Evolutionary conservation across 2,113 vertebrate species (phyloP), one percentile per base, ranked within the genome.

Genomic region (Grammomys surdaster): DNA sequence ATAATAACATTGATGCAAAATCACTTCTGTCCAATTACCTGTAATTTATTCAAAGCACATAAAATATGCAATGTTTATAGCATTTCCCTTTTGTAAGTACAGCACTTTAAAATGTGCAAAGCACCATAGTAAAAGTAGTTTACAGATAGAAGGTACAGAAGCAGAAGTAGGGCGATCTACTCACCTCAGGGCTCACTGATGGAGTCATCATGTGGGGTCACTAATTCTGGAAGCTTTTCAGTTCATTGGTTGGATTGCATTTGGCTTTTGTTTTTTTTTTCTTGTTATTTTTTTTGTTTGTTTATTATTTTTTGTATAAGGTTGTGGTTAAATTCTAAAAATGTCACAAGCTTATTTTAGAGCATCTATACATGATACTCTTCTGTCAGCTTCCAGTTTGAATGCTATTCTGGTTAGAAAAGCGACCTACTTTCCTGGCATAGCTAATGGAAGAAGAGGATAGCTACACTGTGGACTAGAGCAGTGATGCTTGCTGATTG

Each of bases 91-190:
- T 80, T 63, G 56, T 43, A 99, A 99, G 98, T 99, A 98, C 98
- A 98, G 98, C 98, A 98, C 98, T 99, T 99, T 99, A 98, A 99
- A 99, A 98, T 98, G 99, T 98, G 20, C 98, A 99, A 99, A 99
- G 98, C 98, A 99, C 98, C 98, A 98, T 98, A 98, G 98, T 99
- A 99, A 99, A 99, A 99, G 98, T 97, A 98, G 98, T 98, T 98
- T 99, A 99, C 99, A 98, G 98, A 98, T 98, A 98, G 98, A 99
- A 98, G 98, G n/a, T 98, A 98, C 98, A 98, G 98, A 98, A 98
- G 98, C 98, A 98, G 98, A 98, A 98, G 98, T 98, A 98, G 98
- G 98, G 98, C 99, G 98, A 98, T 86, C 98, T 8, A 51, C 98
- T 98, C 98, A 98, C 97, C 98, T 97, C 98, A 98, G 97, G 98